Conservation (phyloP, 2,797 vertebrate species). For the Thripadectes ignobilis region DNA sequence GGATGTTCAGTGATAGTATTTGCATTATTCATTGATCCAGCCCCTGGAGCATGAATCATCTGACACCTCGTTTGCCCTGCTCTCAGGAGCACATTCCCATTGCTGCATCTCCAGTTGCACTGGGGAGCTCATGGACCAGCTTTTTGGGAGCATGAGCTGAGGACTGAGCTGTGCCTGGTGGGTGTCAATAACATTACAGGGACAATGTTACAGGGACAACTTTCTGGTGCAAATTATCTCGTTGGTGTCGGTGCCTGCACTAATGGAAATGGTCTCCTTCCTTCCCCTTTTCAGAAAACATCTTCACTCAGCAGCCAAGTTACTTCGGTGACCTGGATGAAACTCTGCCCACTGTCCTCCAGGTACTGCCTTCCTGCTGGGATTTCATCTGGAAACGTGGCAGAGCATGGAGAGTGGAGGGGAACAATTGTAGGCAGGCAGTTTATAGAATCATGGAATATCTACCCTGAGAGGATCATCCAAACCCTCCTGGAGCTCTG, state of each 20-base stretch:
- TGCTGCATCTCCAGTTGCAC: neutral
- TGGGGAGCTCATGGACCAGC: neutral
- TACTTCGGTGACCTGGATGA: constrained; percentile 92
- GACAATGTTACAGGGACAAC: too few species aligned
- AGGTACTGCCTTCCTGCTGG: constrained; percentile 75
- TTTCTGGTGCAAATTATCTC: neutral
- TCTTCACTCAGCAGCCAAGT: constrained; percentile 91
- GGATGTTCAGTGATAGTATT: constrained; percentile 33
- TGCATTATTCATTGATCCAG: constrained; percentile 54
- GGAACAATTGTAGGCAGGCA: neutral
- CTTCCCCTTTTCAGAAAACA: constrained; percentile 82
- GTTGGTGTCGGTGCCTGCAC: neutral
- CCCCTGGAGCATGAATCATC: constrained; percentile 17
- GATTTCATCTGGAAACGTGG: neutral
- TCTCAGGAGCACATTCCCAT: neutral
- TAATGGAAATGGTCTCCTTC: neutral
- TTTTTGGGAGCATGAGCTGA: neutral
- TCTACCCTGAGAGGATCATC: neutral
- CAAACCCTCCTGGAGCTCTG: neutral
- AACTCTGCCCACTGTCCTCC: constrained; percentile 88
- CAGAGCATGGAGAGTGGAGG: neutral
- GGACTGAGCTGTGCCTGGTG: neutral
- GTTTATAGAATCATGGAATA: neutral
- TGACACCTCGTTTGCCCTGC: neutral
- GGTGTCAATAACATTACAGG: neutral